Evolutionary conservation across 2,113 vertebrate genomes (phyloP), one percentile per base, ranked within the genome.

Genomic region (Phalacrocorax aristotelis): DNA sequence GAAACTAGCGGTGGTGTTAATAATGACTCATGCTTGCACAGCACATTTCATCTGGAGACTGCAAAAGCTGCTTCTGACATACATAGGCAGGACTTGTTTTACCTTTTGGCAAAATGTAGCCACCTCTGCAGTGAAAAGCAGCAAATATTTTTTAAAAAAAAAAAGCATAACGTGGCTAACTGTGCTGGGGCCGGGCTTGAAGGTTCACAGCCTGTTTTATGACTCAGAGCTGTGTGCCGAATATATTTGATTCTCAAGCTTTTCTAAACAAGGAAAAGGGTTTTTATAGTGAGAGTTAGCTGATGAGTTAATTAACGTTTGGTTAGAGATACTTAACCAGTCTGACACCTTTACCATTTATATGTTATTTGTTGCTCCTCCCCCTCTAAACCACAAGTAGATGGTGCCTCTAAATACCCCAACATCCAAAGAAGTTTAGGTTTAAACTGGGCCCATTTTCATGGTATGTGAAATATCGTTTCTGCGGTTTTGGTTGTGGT

Each of bases 21-120:
- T 95, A 95, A 88, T 96, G 96, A 96, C 89, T 97, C 95, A 95
- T 80, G 87, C 94, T 95, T 90, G 84, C 94, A 93, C 87, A 95
- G 96, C 93, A 97, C 82, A 91, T 89, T 95, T 91, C 62, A 70
- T 74, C 84, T 95, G 85, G 78, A 88, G 94, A 38, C 87, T 93
- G 95, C 81, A 81, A 78, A 94, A 92, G 87, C 93, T 88, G 74
- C 84, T 88, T 80, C 84, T 90, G 82, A 84, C 91, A 94, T 32
- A 81, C 64, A 40, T 1, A 93, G 92, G 9, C 68, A 69, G 38
- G 70, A 48, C 55, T 74, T 84, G 51, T 13, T 89, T 76, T 78
- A 95, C 89, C 87, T 95, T 25, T 52, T 85, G 90, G 75, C 62
- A 83, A 74, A 96, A 83, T 7, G 46, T 21, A 77, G 8, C 72